These are phyloP conservation scores for Pelobates cultripes DNA, from an alignment of 2,797 vertebrate genomes.

Conservation along the genomic window DNA sequence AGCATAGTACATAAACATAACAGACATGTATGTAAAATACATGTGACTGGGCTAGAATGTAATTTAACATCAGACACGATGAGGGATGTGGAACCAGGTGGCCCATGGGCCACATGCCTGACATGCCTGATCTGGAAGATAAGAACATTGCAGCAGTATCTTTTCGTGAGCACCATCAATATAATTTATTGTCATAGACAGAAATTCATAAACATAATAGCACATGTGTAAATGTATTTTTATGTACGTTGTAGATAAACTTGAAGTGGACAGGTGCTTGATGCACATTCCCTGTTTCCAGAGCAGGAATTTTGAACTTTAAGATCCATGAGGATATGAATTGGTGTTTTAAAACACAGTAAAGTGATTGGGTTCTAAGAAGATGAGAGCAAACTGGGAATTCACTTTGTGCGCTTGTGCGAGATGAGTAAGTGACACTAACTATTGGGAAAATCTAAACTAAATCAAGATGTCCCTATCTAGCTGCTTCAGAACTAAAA, in stretches of 20 bases:
- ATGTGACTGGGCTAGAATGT: no score
- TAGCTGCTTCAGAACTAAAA: no score
- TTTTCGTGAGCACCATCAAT: neutral
- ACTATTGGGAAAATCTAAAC: no score
- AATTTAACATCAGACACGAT: no score
- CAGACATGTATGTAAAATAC: no score
- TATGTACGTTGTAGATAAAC: neutral
- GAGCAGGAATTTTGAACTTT: neutral
- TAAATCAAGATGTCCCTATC: no score
- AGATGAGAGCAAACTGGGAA: no score
- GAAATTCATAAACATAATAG: neutral
- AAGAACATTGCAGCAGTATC: neutral
- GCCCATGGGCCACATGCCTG: neutral
- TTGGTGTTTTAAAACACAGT: no score
- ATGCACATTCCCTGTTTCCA: neutral
- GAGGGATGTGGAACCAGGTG: neutral
- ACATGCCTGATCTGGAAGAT: neutral
- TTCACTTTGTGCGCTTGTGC: no score
- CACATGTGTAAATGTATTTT: neutral
- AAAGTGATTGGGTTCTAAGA: no score
- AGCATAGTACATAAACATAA: no score
- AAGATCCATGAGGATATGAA: neutral
- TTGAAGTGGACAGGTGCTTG: constrained; percentile 6
- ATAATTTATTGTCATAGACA: neutral
- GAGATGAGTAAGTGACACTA: no score